A percentile compares a stretch with the other conserved stretches of the same genome.
Conservation (phyloP, 2,888 invertebrate species). For the Ophonus ardosiacus region DNA sequence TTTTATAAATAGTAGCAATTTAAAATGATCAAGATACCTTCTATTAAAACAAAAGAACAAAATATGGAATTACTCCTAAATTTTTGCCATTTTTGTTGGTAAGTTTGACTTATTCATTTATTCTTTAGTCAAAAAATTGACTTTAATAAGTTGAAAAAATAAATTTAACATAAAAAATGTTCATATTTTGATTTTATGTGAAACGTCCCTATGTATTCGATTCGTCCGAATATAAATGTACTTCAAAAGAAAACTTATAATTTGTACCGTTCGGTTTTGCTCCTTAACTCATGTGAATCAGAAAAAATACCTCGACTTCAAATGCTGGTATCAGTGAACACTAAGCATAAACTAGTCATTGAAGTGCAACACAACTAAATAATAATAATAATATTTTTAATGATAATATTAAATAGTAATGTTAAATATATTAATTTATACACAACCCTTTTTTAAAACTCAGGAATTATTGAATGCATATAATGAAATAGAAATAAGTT, state of each 20-base stretch:
- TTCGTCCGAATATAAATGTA: slow-evolving; percentile 2
- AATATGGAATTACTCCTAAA: no score
- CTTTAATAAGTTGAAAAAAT: no score
- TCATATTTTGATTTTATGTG: not conserved
- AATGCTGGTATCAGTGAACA: slow-evolving; percentile 51
- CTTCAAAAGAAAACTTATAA: not conserved
- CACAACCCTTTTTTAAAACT: slow-evolving; percentile 59
- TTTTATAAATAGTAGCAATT: no score
- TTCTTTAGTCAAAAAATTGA: no score
- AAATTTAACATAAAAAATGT: not conserved
- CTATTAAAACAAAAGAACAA: no score
- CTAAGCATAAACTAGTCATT: slow-evolving; percentile 67
- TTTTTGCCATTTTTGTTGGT: no score
- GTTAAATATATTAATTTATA: slow-evolving; percentile 59
- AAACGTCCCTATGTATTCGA: not conserved
- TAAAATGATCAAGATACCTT: no score
- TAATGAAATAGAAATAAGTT: slow-evolving; percentile 56
- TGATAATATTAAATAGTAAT: slow-evolving; percentile 60
- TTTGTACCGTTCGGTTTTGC: slow-evolving; percentile 17
- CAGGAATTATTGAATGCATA: slow-evolving; percentile 61
- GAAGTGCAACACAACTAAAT: slow-evolving; percentile 68
- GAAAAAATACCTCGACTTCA: slow-evolving; percentile 48
- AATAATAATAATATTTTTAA: slow-evolving; percentile 66
- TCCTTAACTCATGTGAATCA: slow-evolving; percentile 43
- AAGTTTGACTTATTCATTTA: no score